Percentiles rank a stretch among this genome's conserved stretches.
These are phyloP conservation scores for Dusona sp. DNA, from an alignment of 2,888 invertebrate genomes.

Conservation along the genomic window DNA sequence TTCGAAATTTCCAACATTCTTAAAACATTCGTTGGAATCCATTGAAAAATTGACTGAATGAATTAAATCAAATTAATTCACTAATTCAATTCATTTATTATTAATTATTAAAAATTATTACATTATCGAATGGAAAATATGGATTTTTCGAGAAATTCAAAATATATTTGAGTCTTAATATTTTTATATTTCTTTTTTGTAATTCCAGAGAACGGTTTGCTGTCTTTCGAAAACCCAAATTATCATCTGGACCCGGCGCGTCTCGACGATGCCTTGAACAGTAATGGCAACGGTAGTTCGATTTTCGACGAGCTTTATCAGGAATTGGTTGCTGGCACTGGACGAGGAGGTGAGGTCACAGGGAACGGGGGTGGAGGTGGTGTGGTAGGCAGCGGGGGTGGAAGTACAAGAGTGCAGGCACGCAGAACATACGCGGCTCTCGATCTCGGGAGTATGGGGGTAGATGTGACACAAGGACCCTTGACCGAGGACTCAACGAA, in stretches of 20 bases:
- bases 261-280: conserved; percentile 91
- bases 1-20: neutral
- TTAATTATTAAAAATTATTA: neutral
- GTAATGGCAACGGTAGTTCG: conserved; percentile 87
- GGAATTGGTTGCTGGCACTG: conserved; percentile 86
- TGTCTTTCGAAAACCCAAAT: conserved; percentile 97
- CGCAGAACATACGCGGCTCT: conserved; percentile 89
- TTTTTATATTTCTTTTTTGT: conserved; percentile 35
- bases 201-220: conserved; percentile 93
- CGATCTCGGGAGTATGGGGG: conserved; percentile 90
- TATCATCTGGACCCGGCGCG: conserved; percentile 93
- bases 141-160: neutral
- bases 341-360: conserved; percentile 84
- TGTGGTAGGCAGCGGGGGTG: conserved; percentile 85
- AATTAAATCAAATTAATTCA: neutral
- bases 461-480: conserved; percentile 88
- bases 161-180: neutral
- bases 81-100: neutral
- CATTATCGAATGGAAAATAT: neutral
- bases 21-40: neutral
- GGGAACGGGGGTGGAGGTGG: conserved; percentile 86
- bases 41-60: neutral
- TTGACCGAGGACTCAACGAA: conserved; percentile 85
- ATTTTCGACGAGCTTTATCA: conserved; percentile 91
- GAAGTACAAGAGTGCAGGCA: conserved; percentile 83